phyloP scores from a whole-genome alignment of 30 jellyfish, hydroid and myxozoan species.

The Aurelia sp. region DNA sequence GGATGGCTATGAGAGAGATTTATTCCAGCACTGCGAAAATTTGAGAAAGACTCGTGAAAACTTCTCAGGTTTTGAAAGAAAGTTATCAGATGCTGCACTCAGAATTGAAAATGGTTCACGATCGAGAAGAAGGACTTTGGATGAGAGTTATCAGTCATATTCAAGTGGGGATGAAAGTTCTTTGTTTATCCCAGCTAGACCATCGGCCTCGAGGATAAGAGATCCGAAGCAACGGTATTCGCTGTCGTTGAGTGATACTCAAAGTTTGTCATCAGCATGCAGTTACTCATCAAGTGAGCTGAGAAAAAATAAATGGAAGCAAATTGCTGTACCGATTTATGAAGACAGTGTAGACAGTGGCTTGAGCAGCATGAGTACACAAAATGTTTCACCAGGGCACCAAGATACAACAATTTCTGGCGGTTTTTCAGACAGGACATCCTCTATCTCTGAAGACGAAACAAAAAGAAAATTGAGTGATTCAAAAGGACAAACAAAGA shows the following conservation, averaged over 20 bases:
- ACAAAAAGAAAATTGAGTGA: too few relatives aligned
- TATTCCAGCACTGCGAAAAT: slow-evolving; percentile 33
- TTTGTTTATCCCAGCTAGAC: not conserved
- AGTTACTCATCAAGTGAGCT: slow-evolving; percentile 26
- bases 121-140: not conserved
- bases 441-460: too few relatives aligned
- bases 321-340: slow-evolving; percentile 36
- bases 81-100: slow-evolving; percentile 31
- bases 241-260: slow-evolving; percentile 19
- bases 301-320: slow-evolving; percentile 14
- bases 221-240: too few relatives aligned
- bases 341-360: slow-evolving; percentile 54
- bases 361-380: slow-evolving; percentile 5
- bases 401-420: too few relatives aligned
- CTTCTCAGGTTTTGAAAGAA: slow-evolving; percentile 41
- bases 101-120: not conserved
- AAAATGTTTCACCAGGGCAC: slow-evolving; percentile 4
- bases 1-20: slow-evolving; percentile 31
- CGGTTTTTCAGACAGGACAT: too few relatives aligned
- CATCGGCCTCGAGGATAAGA: too few relatives aligned
- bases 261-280: slow-evolving; percentile 30
- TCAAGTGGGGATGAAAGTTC: slow-evolving; percentile 58
- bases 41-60: slow-evolving; percentile 31
- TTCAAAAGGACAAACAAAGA: too few relatives aligned
- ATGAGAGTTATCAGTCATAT: slow-evolving; percentile 18